phyloP scores from a whole-genome alignment of 2,113 vertebrate species.

The Albula goreensis region DNA sequence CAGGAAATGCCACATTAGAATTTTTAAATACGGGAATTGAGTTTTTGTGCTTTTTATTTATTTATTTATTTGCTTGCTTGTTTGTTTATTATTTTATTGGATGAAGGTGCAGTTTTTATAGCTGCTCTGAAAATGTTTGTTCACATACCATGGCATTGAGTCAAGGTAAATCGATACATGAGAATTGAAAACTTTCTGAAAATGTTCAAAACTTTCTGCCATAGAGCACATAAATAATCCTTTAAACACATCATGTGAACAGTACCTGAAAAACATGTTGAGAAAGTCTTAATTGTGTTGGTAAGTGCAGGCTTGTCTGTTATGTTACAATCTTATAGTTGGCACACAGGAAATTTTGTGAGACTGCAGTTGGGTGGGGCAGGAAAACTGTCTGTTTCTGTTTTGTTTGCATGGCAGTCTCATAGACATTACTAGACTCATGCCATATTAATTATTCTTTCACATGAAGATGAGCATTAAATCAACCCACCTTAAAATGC shows the following conservation, averaged over 20 bases:
- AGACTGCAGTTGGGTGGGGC: neutral
- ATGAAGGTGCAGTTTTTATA: no score
- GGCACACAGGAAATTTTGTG: no score
- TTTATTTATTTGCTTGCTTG: no score
- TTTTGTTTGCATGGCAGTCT: neutral
- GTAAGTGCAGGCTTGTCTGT: neutral
- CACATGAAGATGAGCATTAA: neutral
- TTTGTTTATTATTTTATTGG: no score
- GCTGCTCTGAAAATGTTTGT: no score
- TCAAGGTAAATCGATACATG: no score
- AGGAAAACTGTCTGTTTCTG: neutral
- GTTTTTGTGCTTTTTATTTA: no score
- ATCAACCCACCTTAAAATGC: neutral
- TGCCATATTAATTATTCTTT: neutral
- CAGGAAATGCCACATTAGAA: no score
- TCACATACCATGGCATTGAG: no score
- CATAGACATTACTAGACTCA: neutral
- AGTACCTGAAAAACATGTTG: neutral
- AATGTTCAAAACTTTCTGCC: neutral
- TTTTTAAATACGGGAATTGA: no score
- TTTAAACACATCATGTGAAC: neutral
- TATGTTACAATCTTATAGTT: no score
- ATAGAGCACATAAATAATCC: neutral
- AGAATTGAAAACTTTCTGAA: no score
- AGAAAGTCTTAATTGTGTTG: neutral